phyloP scores from a whole-genome alignment of 2,888 invertebrate genomes.

The Scaptomyza caliginosa region DNA sequence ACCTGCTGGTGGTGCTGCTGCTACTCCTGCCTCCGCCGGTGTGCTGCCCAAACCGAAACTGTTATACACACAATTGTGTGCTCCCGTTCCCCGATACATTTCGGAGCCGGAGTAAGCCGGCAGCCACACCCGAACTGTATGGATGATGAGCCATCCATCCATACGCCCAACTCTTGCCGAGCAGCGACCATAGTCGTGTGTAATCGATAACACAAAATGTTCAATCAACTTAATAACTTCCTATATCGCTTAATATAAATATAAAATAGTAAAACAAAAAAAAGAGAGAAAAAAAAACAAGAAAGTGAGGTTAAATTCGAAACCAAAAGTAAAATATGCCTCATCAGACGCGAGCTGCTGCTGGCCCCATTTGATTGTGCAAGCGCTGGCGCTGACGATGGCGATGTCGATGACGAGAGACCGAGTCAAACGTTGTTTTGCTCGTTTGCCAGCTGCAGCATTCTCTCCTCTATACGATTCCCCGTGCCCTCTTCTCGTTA shows the following conservation, averaged over 20 bases:
- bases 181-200: constrained; percentile 13
- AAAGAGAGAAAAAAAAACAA: constrained; percentile 13
- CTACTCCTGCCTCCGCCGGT: background rate
- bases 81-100: constrained; percentile 27
- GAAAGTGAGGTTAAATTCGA: constrained; percentile 69
- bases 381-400: constrained; percentile 52
- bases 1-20: too few species aligned
- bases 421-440: constrained; percentile 48
- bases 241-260: constrained; percentile 11
- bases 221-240: constrained; percentile 18
- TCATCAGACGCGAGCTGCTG: constrained; percentile 56
- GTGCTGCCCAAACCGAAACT: constrained; percentile 29
- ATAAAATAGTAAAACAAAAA: constrained; percentile 7
- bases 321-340: constrained; percentile 64
- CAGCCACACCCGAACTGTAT: constrained; percentile 47
- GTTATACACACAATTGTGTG: constrained; percentile 49
- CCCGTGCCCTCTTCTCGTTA: background rate
- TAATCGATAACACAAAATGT: constrained; percentile 52
- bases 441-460: constrained; percentile 55
- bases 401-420: constrained; percentile 12
- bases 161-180: constrained; percentile 12
- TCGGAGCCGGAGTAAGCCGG: constrained; percentile 22
- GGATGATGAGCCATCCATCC: constrained; percentile 34
- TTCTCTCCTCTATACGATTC: constrained; percentile 19
- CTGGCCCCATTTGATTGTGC: constrained; percentile 65